phyloP scores from a whole-genome alignment of 2,113 vertebrate species.

The Tonatia bakeri region DNA sequence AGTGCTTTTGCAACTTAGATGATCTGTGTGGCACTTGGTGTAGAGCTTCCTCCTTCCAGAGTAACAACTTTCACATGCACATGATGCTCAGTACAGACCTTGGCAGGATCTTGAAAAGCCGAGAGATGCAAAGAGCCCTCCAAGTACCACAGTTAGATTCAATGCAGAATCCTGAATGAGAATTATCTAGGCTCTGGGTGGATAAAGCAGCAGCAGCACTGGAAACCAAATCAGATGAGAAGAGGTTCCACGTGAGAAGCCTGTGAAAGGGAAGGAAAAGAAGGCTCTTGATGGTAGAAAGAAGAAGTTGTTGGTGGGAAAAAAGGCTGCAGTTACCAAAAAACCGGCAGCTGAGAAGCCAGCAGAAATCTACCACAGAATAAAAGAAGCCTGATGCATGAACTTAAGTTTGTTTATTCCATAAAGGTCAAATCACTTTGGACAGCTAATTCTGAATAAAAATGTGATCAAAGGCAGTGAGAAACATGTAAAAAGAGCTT shows the following conservation, averaged over 20 bases:
- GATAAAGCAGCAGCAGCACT: neutral
- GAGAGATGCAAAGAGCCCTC: neutral
- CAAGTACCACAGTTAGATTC: neutral
- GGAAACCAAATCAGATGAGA: neutral
- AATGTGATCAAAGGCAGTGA: neutral
- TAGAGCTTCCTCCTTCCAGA: neutral
- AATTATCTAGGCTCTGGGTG: neutral
- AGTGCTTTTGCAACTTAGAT: neutral
- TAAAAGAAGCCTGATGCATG: neutral
- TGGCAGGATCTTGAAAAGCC: neutral
- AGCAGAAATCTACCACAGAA: neutral
- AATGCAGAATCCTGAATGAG: neutral
- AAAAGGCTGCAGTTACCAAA: neutral
- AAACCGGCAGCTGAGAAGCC: neutral
- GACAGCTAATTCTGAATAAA: neutral
- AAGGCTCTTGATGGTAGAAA: neutral
- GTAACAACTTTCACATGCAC: neutral
- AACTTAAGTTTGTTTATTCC: neutral
- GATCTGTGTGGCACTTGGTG: neutral
- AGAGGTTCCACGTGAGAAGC: neutral
- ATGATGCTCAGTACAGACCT: neutral
- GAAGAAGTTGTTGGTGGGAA: neutral
- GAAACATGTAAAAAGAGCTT: neutral
- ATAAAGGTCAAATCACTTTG: neutral
- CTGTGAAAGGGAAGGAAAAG: neutral